A percentile compares a stretch with the other conserved stretches of the same genome.
These are phyloP conservation scores for Galaxias olidus DNA, from an alignment of 2,797 vertebrate species.

Conservation along the genomic window DNA sequence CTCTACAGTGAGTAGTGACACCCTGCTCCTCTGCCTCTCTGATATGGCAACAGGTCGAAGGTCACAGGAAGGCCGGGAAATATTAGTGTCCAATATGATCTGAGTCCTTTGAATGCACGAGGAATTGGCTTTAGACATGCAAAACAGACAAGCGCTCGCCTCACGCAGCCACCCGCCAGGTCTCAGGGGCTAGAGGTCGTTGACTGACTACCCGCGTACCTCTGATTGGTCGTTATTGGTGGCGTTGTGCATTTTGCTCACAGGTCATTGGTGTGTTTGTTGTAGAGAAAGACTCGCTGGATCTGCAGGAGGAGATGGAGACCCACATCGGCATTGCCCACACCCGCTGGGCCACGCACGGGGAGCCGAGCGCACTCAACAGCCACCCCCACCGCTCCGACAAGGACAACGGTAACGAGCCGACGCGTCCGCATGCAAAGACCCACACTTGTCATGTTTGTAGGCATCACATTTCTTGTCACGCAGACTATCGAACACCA, in stretches of 20 bases:
- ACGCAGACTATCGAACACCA: not conserved
- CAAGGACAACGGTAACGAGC: conserved; percentile 83
- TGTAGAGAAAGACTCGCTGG: conserved; percentile 85
- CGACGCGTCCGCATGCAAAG: not conserved
- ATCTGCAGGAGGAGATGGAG: conserved; percentile 83
- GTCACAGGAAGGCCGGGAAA: not conserved
- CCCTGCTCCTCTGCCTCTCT: not conserved
- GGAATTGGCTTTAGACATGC: no score
- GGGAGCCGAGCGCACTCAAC: conserved; percentile 88
- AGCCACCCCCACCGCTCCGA: conserved; percentile 95
- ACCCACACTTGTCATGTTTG: not conserved
- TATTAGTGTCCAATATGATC: not conserved
- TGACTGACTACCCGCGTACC: not conserved
- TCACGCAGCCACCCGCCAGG: no score
- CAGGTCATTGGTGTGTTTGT: conserved; percentile 6
- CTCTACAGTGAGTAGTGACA: conserved; percentile 82
- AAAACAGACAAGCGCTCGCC: no score
- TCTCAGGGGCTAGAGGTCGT: not conserved
- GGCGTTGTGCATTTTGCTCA: not conserved
- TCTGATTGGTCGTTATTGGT: not conserved
- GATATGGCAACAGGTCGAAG: not conserved
- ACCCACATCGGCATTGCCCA: conserved; percentile 95
- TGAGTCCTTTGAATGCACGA: no score
- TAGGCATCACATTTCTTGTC: not conserved
- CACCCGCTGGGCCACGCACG: conserved; percentile 96